Percentiles rank a stretch among this genome's conserved stretches.
Evolutionary conservation across 1,140 invertebrate species (phyloP).

Genomic region (Bicyclus anynana): DNA sequence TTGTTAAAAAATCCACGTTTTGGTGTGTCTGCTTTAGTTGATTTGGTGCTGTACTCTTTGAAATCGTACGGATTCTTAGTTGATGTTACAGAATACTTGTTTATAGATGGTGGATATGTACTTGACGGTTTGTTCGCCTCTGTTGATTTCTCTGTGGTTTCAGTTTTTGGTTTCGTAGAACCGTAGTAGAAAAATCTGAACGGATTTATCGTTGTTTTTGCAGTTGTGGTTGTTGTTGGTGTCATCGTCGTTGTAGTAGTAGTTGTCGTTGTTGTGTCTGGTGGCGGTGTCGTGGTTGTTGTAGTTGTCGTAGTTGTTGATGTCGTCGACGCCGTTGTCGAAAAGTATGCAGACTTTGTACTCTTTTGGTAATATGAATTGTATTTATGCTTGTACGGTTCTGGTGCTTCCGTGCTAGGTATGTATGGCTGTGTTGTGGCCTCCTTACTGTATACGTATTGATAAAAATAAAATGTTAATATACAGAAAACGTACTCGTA

Average conservation of each 20-base stretch:
- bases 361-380: conserved; percentile 41
- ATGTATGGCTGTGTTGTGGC: conserved; percentile 66
- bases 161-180: conserved; percentile 47
- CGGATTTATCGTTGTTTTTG: conserved; percentile 31
- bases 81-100: conserved; percentile 67
- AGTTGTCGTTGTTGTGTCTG: conserved; percentile 27
- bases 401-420: conserved; percentile 46
- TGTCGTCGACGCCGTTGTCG: conserved; percentile 22
- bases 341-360: conserved; percentile 23
- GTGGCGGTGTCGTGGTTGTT: conserved; percentile 19
- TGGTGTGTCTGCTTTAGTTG: conserved; percentile 40
- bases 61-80: conserved; percentile 78
- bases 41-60: conserved; percentile 68
- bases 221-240: conserved; percentile 23
- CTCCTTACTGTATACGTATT: conserved; percentile 60
- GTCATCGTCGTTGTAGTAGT: conserved; percentile 25
- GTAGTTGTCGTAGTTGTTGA: conserved; percentile 18
- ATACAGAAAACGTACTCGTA: conserved; percentile 22
- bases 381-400: conserved; percentile 39
- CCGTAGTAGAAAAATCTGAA: conserved; percentile 43
- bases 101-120: conserved; percentile 51
- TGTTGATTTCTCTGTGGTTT: conserved; percentile 41
- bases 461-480: conserved; percentile 45
- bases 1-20: conserved; percentile 64
- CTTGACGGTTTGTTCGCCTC: conserved; percentile 30